A percentile compares a stretch with the other conserved stretches of the same genome.
Evolutionary conservation across 1,140 invertebrate species (phyloP).

Genomic region (Aphidius ervi): DNA sequence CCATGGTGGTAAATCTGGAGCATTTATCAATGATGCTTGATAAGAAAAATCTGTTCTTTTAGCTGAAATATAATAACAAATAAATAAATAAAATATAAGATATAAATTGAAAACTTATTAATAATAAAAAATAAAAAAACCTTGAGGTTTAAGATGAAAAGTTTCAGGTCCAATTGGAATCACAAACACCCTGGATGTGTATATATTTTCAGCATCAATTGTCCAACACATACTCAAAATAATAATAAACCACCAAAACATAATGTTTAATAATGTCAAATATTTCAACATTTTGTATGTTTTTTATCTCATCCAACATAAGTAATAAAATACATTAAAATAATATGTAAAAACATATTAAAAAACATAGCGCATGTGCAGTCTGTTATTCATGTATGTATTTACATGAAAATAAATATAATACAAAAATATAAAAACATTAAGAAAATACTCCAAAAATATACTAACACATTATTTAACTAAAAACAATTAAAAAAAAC

Average conservation of each 20-base stretch:
- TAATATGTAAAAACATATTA: background rate
- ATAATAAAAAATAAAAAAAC: background rate
- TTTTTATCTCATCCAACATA: background rate
- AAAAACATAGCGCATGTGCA: conserved; percentile 1
- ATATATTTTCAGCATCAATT: conserved; percentile 39
- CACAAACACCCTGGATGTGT: conserved; percentile 52
- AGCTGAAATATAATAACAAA: conserved; percentile 33
- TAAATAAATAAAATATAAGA: no score
- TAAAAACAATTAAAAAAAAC: no score
- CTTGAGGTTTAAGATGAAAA: conserved; percentile 51
- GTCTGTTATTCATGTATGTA: no score
- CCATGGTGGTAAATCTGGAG: conserved; percentile 80
- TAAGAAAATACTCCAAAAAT: no score
- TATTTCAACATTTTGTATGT: background rate
- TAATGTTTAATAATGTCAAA: background rate
- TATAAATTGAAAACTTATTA: background rate
- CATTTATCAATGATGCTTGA: conserved; percentile 62
- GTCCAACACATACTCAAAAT: background rate
- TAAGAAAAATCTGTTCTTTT: conserved; percentile 62
- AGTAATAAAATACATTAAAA: background rate
- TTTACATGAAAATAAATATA: no score
- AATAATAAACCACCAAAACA: background rate
- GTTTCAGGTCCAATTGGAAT: conserved; percentile 50
- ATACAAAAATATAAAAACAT: no score
- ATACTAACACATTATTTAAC: no score